Percentiles rank a stretch among this genome's conserved stretches.
These are phyloP conservation scores for Drosophila paucipuncta DNA, from an alignment of 2,888 invertebrate genomes.

Conservation along the genomic window DNA sequence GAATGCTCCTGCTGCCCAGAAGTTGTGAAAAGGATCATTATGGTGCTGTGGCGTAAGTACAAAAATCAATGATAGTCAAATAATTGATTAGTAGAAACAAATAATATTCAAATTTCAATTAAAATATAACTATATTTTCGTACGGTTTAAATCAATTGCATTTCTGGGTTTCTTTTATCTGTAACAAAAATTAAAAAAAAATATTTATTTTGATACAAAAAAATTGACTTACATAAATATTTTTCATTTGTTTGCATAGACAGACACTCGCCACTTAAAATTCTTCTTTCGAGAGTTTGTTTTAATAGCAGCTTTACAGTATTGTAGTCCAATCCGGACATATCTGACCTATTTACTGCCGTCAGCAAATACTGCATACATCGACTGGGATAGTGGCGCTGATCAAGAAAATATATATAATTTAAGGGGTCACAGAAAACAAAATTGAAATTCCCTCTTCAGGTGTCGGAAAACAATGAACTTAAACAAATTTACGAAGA, in stretches of 20 bases:
- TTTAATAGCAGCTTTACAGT: not conserved
- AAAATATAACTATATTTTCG: not conserved
- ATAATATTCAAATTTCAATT: not conserved
- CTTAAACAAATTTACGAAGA: not conserved
- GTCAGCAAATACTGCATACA: not conserved
- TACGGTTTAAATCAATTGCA: not conserved
- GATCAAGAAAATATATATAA: not conserved
- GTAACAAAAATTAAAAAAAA: not conserved
- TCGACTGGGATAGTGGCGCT: not conserved
- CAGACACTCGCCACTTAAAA: no score
- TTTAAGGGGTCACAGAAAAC: not conserved
- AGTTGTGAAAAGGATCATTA: constrained; percentile 14
- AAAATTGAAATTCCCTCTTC: not conserved
- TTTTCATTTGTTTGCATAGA: not conserved
- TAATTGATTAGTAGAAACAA: not conserved
- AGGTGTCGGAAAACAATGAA: not conserved
- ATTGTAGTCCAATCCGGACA: not conserved
- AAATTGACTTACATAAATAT: not conserved
- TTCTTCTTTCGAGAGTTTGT: no score
- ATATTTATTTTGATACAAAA: not conserved
- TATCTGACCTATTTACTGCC: not conserved
- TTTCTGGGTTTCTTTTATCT: no score
- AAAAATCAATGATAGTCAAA: not conserved
- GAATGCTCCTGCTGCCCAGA: constrained; percentile 59
- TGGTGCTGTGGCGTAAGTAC: constrained; percentile 31